These are phyloP conservation scores for Apostichopus californicus DNA, from an alignment of 35 echinoderm and acorn worm genomes.

Conservation along the genomic window DNA sequence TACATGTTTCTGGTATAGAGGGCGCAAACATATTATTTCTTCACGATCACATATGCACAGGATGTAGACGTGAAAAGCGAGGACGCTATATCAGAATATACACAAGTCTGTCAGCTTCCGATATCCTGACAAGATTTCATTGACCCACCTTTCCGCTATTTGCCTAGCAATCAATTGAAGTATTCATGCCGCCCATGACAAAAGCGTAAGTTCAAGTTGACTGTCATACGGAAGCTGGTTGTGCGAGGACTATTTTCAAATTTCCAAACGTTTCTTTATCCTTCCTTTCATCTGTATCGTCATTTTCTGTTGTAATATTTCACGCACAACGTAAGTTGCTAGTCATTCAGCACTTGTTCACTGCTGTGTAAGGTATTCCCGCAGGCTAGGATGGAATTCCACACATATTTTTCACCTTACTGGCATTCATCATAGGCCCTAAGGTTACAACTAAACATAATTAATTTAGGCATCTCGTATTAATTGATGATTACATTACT, in stretches of 20 bases:
- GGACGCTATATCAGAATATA: neutral
- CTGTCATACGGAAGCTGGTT: neutral
- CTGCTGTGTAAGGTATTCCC: constrained; percentile 48
- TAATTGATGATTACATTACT: no score
- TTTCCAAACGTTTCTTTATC: neutral
- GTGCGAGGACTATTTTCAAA: neutral
- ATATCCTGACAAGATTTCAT: neutral
- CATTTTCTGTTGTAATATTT: neutral
- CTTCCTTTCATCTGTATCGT: neutral
- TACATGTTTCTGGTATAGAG: no score
- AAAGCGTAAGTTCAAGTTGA: constrained; percentile 52
- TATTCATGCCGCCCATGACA: constrained; percentile 50
- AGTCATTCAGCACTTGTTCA: neutral
- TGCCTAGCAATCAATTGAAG: constrained; percentile 49
- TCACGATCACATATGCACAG: no score
- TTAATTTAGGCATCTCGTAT: no score
- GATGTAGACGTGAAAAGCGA: neutral
- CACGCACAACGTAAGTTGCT: neutral
- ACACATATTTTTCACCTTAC: constrained; percentile 39
- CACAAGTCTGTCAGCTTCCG: neutral
- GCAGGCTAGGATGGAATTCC: constrained; percentile 44
- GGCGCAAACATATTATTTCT: no score
- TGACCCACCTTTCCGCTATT: constrained; percentile 45
- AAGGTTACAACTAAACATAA: neutral
- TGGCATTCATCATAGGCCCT: neutral